Conservation (phyloP, 2,113 vertebrate genomes). For the Lophotis ruficrista region DNA sequence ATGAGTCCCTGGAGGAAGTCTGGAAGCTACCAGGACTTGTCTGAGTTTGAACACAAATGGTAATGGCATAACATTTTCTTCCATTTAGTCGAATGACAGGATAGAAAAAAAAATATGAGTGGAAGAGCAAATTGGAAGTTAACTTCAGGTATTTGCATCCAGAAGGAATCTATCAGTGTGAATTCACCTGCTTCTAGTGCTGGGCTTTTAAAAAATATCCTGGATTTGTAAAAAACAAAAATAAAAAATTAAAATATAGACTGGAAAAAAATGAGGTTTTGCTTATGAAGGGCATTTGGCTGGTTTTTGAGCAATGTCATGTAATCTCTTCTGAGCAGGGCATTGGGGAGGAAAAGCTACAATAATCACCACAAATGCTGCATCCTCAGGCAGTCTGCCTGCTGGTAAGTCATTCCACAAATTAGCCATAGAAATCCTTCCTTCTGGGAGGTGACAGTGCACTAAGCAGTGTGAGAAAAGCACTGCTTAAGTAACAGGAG, state of each 20-base stretch:
- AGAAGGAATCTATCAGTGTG: neutral
- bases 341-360: neutral
- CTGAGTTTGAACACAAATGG: neutral
- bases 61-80: neutral
- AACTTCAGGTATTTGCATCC: neutral
- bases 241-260: neutral
- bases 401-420: neutral
- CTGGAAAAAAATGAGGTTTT: neutral
- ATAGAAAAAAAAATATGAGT: neutral
- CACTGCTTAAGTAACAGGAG: neutral
- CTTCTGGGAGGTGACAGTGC: neutral
- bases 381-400: neutral
- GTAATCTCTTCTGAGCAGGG: neutral
- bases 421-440: neutral
- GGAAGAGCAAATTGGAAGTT: neutral
- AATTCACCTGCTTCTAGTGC: neutral
- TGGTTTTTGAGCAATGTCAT: neutral
- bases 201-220: neutral
- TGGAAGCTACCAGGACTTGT: neutral
- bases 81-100: neutral
- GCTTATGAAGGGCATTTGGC: neutral
- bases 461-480: neutral
- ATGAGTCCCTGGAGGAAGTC: neutral
- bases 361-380: neutral
- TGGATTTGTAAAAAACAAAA: neutral